These are phyloP conservation scores for Agelas oroides DNA, from an alignment of 37 sponge, comb jelly and placozoan species.

Conservation along the genomic window DNA sequence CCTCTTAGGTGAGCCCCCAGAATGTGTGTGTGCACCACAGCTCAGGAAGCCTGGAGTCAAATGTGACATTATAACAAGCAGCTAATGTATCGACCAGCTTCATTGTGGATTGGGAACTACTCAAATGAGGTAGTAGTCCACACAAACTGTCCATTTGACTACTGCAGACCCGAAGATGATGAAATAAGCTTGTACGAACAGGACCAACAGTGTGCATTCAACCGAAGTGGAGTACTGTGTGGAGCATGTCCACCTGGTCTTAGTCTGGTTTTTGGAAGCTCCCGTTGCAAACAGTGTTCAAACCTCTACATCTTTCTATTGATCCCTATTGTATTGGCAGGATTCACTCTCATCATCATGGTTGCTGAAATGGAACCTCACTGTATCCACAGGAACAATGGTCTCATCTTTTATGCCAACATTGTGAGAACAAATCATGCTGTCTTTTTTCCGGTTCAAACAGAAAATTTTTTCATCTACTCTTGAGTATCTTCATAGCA, in stretches of 20 bases:
- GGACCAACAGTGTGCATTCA: too few species aligned
- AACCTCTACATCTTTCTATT: constrained; percentile 3
- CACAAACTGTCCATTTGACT: too few species aligned
- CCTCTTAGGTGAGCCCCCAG: background rate
- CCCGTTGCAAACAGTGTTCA: background rate
- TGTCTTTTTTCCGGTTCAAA: background rate
- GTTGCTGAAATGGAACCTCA: background rate
- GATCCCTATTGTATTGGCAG: background rate
- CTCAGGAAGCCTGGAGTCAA: background rate
- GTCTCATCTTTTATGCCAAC: constrained; percentile 12
- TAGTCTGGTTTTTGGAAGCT: constrained; percentile 19
- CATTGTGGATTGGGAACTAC: too few species aligned
- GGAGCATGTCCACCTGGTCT: constrained; percentile 19
- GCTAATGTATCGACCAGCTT: background rate
- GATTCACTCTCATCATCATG: background rate
- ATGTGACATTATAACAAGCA: constrained; percentile 15
- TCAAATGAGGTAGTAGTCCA: too few species aligned
- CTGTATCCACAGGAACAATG: constrained; percentile 13
- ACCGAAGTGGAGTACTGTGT: too few species aligned
- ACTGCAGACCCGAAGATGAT: too few species aligned
- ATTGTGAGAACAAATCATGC: background rate
- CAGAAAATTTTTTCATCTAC: background rate
- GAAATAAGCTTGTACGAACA: too few species aligned
- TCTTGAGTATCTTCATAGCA: constrained; percentile 5
- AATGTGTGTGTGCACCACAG: background rate